Evolutionary conservation across 2,888 invertebrate species (phyloP).

Genomic region (Pinctada fucata): DNA sequence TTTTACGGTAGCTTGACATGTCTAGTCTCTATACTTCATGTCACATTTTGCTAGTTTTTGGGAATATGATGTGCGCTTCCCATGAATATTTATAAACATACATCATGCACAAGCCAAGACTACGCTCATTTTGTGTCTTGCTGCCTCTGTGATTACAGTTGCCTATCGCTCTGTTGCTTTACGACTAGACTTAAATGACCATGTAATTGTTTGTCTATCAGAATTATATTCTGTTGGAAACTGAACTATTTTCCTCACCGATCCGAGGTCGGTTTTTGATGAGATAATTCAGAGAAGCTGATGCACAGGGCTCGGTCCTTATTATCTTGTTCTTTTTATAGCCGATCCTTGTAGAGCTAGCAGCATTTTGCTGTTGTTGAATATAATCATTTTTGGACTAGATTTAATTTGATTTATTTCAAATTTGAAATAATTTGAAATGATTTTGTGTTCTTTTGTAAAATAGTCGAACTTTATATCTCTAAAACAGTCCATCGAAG

Average conservation of each 20-base stretch:
- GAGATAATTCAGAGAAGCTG: constrained; percentile 10
- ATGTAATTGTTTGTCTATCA: background rate
- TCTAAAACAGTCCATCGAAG: too few relatives aligned
- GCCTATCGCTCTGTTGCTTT: background rate
- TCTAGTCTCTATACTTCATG: background rate
- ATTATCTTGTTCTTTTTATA: too few relatives aligned
- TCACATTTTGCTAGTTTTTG: background rate
- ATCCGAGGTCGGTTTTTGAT: constrained; percentile 10
- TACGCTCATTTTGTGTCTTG: background rate
- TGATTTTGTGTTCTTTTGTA: too few relatives aligned
- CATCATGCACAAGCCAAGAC: background rate
- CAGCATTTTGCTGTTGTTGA: too few relatives aligned
- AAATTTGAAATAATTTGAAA: too few relatives aligned
- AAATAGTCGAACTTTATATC: too few relatives aligned
- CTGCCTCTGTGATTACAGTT: background rate
- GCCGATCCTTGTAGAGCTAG: too few relatives aligned
- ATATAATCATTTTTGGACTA: too few relatives aligned
- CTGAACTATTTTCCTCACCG: background rate
- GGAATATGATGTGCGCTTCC: background rate
- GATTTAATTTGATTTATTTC: too few relatives aligned
- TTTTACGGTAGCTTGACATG: too few relatives aligned
- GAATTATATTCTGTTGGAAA: background rate
- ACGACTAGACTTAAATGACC: background rate
- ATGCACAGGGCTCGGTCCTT: too few relatives aligned
- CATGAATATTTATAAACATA: background rate